Percentiles rank a stretch among this genome's conserved stretches.
phyloP scores from a whole-genome alignment of 2,113 vertebrate species.

The Ciconia maguari region DNA sequence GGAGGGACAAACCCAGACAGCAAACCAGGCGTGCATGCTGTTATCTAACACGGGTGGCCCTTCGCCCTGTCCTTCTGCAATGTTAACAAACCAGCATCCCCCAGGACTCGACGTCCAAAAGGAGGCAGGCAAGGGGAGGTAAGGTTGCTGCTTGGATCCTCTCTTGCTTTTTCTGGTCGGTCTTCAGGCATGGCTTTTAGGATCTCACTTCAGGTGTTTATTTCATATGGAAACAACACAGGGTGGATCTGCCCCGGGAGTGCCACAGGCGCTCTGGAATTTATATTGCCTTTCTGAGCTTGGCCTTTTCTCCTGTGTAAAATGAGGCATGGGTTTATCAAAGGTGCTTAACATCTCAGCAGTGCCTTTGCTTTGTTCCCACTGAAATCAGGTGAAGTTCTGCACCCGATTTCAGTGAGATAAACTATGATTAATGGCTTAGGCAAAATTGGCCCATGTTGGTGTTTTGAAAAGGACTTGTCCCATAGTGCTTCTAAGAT shows the following conservation, averaged over 20 bases:
- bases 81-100: not conserved
- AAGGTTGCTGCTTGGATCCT: constrained; percentile 31
- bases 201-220: not conserved
- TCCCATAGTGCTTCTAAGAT: not conserved
- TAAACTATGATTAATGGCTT: not conserved
- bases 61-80: not conserved
- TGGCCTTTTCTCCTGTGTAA: not conserved
- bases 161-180: constrained; percentile 37
- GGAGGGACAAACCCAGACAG: not conserved
- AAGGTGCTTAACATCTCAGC: not conserved
- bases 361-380: not conserved
- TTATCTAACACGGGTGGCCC: not conserved
- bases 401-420: not conserved
- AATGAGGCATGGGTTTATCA: not conserved
- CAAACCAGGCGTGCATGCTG: not conserved
- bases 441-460: rapidly evolving
- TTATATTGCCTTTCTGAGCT: not conserved
- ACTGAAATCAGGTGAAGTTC: not conserved
- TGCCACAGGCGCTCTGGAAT: not conserved
- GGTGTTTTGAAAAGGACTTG: not conserved
- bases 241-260: not conserved
- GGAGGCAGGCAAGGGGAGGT: not conserved
- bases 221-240: not conserved
- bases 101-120: not conserved
- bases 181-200: not conserved